Conservation (phyloP, 2,113 vertebrate genomes). For the Notechis scutatus region DNA sequence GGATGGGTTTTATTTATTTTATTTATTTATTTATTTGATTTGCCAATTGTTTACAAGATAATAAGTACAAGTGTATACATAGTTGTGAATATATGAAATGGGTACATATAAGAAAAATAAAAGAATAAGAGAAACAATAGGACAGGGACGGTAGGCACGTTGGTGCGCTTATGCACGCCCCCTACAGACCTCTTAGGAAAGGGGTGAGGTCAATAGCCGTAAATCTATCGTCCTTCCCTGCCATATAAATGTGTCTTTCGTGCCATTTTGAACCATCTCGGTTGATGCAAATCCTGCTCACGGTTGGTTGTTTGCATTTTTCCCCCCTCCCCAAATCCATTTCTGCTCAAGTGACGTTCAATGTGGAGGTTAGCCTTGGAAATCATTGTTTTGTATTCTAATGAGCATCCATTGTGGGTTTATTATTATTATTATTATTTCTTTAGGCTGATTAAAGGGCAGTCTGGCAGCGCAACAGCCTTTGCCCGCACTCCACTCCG, state of each 20-base stretch:
- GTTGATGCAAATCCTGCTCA: not conserved
- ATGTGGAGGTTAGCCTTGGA: not conserved
- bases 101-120: too few relatives aligned
- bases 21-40: too few relatives aligned
- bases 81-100: too few relatives aligned
- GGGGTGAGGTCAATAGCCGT: too few relatives aligned
- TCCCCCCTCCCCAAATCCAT: not conserved
- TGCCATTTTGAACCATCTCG: constrained; percentile 1
- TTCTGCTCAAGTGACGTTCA: not conserved
- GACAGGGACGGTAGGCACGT: too few relatives aligned
- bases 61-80: too few relatives aligned
- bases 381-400: not conserved
- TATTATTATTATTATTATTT: constrained; percentile 31
- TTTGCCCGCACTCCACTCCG: constrained; percentile 30
- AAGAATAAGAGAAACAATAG: too few relatives aligned
- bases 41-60: too few relatives aligned
- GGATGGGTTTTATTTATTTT: too few relatives aligned
- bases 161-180: too few relatives aligned
- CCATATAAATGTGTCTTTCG: constrained; percentile 9
- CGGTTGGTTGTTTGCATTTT: not conserved
- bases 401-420: not conserved
- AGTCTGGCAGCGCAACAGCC: constrained; percentile 60
- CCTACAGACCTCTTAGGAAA: too few relatives aligned
- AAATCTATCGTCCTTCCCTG: not conserved
- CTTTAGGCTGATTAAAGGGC: constrained; percentile 52